These are phyloP conservation scores for Hesperophylax magnus DNA, from an alignment of 1,140 invertebrate species.

Conservation along the genomic window DNA sequence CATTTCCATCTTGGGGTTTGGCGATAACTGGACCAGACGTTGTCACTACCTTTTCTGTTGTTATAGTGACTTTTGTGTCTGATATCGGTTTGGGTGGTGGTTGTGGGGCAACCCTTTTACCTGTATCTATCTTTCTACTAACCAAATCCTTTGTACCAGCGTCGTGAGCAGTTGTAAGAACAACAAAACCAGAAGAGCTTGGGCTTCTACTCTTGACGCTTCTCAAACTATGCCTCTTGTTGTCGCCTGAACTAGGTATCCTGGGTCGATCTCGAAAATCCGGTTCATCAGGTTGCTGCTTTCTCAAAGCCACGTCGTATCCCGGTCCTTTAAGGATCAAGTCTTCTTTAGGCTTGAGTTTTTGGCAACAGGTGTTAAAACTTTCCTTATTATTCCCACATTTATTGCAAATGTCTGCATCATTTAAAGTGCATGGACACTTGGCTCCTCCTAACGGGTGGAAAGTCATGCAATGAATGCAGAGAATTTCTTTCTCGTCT, in stretches of 20 bases:
- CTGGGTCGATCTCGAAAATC: not conserved
- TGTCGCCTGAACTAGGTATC: slow-evolving; percentile 3
- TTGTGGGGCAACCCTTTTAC: not conserved
- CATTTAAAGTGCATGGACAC: slow-evolving; percentile 28
- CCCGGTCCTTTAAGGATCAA: slow-evolving; percentile 23
- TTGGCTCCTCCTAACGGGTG: slow-evolving; percentile 34
- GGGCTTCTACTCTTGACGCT: slow-evolving; percentile 43
- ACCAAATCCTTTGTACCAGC: slow-evolving; percentile 46
- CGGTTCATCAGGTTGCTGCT: slow-evolving; percentile 47
- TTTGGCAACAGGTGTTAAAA: slow-evolving; percentile 50
- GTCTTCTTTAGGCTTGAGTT: slow-evolving; percentile 16
- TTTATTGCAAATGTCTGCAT: slow-evolving; percentile 10
- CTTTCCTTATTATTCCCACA: slow-evolving; percentile 51
- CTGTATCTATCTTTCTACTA: slow-evolving; percentile 22
- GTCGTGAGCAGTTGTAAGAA: slow-evolving; percentile 50
- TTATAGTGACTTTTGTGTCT: not conserved
- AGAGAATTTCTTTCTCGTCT: slow-evolving; percentile 49
- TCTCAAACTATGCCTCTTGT: slow-evolving; percentile 51
- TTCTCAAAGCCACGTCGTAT: slow-evolving; percentile 46
- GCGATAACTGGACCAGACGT: not conserved
- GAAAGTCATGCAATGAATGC: slow-evolving; percentile 47
- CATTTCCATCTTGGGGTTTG: slow-evolving; percentile 1
- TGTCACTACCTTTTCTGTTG: not conserved
- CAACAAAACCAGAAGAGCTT: slow-evolving; percentile 43
- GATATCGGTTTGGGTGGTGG: not conserved